Evolutionary conservation across 2,113 vertebrate genomes (phyloP).

Genomic region (Dipodomys spectabilis): DNA sequence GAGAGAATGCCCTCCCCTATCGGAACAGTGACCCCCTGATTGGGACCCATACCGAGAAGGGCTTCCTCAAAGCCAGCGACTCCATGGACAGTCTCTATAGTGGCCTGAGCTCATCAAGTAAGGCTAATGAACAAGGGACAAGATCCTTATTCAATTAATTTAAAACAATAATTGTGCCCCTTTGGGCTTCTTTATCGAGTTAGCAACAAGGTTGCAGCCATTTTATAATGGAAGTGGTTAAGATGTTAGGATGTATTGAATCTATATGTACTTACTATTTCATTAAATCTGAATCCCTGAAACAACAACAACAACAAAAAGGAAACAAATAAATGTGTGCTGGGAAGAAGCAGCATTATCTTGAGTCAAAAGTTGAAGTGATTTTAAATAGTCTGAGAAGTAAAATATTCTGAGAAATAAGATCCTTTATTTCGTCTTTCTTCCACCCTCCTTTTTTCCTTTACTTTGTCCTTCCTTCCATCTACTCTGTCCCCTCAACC

Average conservation of each 20-base stretch:
- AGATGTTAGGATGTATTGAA: neutral
- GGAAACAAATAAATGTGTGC: neutral
- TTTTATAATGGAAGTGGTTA: conserved; percentile 21
- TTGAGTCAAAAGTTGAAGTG: neutral
- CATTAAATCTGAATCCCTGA: neutral
- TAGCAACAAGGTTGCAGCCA: conserved; percentile 1
- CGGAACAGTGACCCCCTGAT: conserved; percentile 82
- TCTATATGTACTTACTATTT: neutral
- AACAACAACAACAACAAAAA: neutral
- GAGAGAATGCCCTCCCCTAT: conserved; percentile 64
- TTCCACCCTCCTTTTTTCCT: neutral
- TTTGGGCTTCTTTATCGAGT: conserved; percentile 10
- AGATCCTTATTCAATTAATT: neutral
- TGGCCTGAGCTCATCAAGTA: conserved; percentile 95
- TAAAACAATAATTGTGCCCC: conserved; percentile 15
- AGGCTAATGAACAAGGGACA: conserved; percentile 84
- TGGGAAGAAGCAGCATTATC: neutral
- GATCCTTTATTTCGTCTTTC: neutral
- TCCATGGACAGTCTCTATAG: conserved; percentile 95
- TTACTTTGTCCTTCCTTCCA: accelerated
- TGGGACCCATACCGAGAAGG: conserved; percentile 82
- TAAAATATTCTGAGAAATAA: neutral
- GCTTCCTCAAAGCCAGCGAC: conserved; percentile 86
- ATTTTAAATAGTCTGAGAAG: neutral
- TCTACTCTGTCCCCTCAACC: accelerated